Evolutionary conservation across 2,888 invertebrate genomes (phyloP).

Genomic region (Lacanobia wlatinum): DNA sequence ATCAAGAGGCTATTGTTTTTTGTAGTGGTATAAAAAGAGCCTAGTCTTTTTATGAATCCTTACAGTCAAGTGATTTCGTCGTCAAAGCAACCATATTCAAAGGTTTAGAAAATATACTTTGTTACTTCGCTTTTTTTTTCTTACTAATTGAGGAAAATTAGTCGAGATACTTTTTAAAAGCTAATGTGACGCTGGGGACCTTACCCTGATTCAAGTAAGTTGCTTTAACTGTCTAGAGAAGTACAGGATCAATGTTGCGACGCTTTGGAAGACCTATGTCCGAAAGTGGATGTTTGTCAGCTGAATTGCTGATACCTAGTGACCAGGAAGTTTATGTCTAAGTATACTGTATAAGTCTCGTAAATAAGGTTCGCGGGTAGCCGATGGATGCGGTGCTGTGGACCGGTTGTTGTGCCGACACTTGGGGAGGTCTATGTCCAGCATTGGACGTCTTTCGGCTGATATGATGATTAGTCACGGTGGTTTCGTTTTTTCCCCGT

Average conservation of each 20-base stretch:
- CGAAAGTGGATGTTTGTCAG: not conserved
- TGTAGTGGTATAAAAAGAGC: no score
- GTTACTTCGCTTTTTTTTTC: no score
- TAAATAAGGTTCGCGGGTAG: no score
- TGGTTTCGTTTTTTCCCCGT: not conserved
- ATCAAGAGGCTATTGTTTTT: no score
- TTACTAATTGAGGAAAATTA: not conserved
- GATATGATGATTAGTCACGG: no score
- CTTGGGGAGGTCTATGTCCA: no score
- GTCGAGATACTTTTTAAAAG: slow-evolving; percentile 2
- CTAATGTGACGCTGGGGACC: not conserved
- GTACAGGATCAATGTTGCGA: not conserved
- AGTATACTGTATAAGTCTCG: no score
- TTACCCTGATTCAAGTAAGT: not conserved
- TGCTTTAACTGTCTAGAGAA: not conserved
- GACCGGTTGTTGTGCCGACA: no score
- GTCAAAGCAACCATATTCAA: not conserved
- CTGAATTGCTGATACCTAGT: not conserved
- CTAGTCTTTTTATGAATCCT: not conserved
- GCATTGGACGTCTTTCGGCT: no score
- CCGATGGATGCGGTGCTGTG: no score
- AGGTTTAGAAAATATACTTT: no score
- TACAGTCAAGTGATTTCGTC: not conserved
- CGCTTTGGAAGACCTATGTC: not conserved
- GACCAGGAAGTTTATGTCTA: not conserved